Evolutionary conservation across 2,888 invertebrate genomes (phyloP), one percentile per base, ranked within the genome.

Genomic region (Acleris emargana): DNA sequence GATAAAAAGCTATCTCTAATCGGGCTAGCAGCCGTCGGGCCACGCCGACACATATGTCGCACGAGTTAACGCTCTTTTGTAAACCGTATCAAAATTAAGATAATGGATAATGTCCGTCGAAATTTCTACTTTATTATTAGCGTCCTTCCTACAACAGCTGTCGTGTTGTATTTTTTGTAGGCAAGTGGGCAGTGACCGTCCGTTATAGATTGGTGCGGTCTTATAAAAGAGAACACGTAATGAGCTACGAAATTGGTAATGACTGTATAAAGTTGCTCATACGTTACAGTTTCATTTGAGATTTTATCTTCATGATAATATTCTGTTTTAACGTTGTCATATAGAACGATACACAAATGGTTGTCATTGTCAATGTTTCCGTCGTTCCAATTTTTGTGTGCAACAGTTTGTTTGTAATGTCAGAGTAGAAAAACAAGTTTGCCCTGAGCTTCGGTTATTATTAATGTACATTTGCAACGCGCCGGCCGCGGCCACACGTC

Each of bases 81-180:
- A 84, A 80, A 82, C 83, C 88, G 85, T 90, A 89, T 90, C 88
- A 87, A 86, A 89, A 91, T 91, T 91, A 88, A 91, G 91, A 91
- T 92, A 91, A 91, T 91, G 87, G 82, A 80, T 84, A 85, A 84
- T 88, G 89, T 85, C 88, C 84, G 86, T 82, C 83, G 81, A 83
- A 86, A 87, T 85, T 86, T 83, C 86, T 82, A 86, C 83, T 86
- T 84, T 85, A 87, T 87, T 89, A 85, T 85, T 84, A 85, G 83
- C 81, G 77, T 78, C 82, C 80, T 79, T 78, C 75, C 73, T 78
- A 80, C 83, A 74, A 68, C 82, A 91, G 84, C 89, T 90, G 90
- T 87, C 84, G 83, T 79, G 79, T 86, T 86, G 83, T 84, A 80
- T 82, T 82, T 82, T 81, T 78, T 78, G 73, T 76, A 70, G 75